phyloP scores from a whole-genome alignment of 2,113 vertebrate species.

The Rhipidura dahli region DNA sequence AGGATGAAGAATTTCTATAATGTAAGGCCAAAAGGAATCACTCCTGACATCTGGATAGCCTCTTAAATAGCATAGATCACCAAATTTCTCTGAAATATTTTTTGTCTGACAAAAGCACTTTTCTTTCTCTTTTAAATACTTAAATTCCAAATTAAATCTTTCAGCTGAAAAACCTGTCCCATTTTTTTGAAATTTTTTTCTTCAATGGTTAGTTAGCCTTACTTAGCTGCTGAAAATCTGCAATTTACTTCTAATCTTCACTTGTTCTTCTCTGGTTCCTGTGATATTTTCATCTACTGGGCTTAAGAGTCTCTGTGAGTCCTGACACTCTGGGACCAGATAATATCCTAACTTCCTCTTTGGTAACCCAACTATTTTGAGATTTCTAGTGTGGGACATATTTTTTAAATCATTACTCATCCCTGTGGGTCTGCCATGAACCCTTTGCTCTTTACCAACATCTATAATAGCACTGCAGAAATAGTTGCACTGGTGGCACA shows the following conservation, averaged over 20 bases:
- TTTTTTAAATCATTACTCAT: neutral
- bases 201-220: neutral
- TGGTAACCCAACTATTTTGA: neutral
- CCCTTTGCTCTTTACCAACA: neutral
- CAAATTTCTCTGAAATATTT: neutral
- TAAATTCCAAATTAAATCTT: neutral
- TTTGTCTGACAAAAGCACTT: neutral
- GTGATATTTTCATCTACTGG: neutral
- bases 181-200: neutral
- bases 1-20: neutral
- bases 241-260: neutral
- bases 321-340: neutral
- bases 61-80: neutral
- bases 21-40: neutral
- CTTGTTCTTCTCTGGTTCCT: neutral
- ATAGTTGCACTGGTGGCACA: neutral
- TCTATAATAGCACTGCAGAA: neutral
- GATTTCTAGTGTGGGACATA: neutral
- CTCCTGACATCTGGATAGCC: accelerated
- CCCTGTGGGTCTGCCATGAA: neutral
- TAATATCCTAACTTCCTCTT: neutral
- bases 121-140: neutral
- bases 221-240: neutral
- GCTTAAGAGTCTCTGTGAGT: neutral
- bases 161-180: neutral